Evolutionary conservation across 2,113 vertebrate genomes (phyloP), one percentile per base, ranked within the genome.

Genomic region (Canis aureus): DNA sequence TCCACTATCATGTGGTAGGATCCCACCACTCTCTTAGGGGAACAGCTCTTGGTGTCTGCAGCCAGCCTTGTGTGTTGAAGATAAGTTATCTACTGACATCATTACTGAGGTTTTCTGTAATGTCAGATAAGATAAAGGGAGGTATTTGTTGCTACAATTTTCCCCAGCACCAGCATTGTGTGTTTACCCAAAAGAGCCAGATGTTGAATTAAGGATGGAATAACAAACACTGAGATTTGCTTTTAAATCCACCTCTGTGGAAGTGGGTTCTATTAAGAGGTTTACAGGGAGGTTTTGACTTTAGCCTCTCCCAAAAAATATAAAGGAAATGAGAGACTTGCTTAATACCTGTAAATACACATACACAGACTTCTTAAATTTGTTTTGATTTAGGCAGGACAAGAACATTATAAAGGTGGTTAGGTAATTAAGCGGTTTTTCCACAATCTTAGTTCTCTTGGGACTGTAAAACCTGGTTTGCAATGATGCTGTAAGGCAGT

Each of bases 161-260:
- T 60, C 93, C 59, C 62, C 35, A 11, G 27, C 16, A 32, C 86
- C 23, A 13, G 19, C 19, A 87, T 86, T 95, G 94, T 79, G 60
- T 59, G 55, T 79, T 85, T 85, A 89, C 51, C 4, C 3, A 12
- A 85, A 43, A 66, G 59, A 95, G 66, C 32, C 88, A 97, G 95
- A 78, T 97, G 94, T 66, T 97, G 91, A 94, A 82, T 59, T 8
- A 35, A 78, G 95, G 43, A 87, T 85, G 94, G 94, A 90, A 86
- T 62, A 43, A n/a, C 35, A 59, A 97, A 97, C 64, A 38, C 29
- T 59, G 27, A 76, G 59, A 91, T 97, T 96, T 97, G 88, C 19
- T 92, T 94, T 97, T 95, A 90, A 92, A 91, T 59, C 38, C 53
- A 89, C 59, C 87, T 96, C 60, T 13, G 51, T 83, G 86, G 51